A percentile compares a stretch with the other conserved stretches of the same genome.
These are phyloP conservation scores for Stegastes partitus DNA, from an alignment of 2,113 vertebrate species.

Conservation along the genomic window DNA sequence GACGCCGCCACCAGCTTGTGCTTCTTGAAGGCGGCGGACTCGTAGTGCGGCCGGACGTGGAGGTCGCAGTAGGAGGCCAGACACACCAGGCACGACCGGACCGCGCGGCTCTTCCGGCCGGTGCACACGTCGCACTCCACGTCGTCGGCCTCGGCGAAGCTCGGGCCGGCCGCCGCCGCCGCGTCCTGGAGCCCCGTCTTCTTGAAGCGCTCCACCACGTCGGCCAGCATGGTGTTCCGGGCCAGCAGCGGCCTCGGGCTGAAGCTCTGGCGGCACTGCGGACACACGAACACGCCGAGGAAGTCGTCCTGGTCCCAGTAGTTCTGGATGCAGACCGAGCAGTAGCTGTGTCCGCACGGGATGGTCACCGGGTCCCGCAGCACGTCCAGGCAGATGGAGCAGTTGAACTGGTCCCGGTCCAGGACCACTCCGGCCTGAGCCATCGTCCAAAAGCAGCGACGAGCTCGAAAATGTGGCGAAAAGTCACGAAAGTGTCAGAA, in stretches of 20 bases:
- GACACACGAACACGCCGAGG: conserved; percentile 79
- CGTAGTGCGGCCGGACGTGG: conserved; percentile 95
- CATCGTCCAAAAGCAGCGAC: conserved; percentile 57
- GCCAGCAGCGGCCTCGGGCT: conserved; percentile 81
- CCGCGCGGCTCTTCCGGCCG: conserved; percentile 90
- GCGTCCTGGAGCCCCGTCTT: conserved; percentile 61
- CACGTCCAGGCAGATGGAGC: conserved; percentile 84
- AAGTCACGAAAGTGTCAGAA: background rate
- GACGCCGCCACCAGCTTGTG: conserved; percentile 90
- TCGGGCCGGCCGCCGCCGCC: background rate
- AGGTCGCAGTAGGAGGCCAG: conserved; percentile 95
- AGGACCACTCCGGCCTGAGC: conserved; percentile 82
- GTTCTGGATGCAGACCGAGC: conserved; percentile 78
- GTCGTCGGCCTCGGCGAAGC: conserved; percentile 72
- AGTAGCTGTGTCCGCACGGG: conserved; percentile 86
- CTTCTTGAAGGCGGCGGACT: conserved; percentile 92
- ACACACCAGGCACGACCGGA: conserved; percentile 94
- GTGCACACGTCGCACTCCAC: conserved; percentile 92
- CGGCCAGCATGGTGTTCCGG: conserved; percentile 85
- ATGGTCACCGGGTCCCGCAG: conserved; percentile 81
- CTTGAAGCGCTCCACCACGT: conserved; percentile 83
- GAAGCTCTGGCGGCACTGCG: conserved; percentile 83
- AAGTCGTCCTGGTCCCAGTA: conserved; percentile 86
- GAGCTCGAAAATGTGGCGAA: background rate
- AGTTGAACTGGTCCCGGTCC: conserved; percentile 85